Base-by-base conservation (phyloP, 2,888 invertebrate species). In the Euspilapteryx auroguttella region DNA sequence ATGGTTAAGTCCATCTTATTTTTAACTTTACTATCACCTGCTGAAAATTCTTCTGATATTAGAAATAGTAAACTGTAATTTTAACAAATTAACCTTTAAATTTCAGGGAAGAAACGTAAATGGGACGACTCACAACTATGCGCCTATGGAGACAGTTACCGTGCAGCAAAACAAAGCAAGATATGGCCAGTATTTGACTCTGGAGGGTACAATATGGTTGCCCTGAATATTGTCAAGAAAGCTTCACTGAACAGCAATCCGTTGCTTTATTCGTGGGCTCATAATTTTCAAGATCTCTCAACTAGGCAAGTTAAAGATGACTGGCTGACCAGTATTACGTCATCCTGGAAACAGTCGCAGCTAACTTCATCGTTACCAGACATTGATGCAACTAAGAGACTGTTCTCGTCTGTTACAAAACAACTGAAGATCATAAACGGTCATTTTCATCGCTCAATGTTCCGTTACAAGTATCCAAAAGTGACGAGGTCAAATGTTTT, bases 101-200 rank as follows among this genome's bases (percentile, higher is more conserved):
- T n/a, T 49, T 2, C 59, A 76, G 77, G 58, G 29, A 66, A 55
- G 36, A 77, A 77, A 42, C 64, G 77, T 11, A 76, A 68, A 37
- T 42, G 44, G 35, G 53, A 56, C 26, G 47, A 44, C 2, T 57
- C 52, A 24, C 64, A 65, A 2, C 31, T 73, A 1, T 58, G 59
- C 28, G 30, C 58, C 0, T 63, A 58, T 56, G 53, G 49, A 1
- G 62, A 65, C 20, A 55, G 49, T 30, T 33, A 52, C 1, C 54
- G 56, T 11, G 66, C 73, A 1, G 49, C 69, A 0, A 73, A 73
- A 40, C 49, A 55, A 12, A 61, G 55, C 41, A 71, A 64, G 42
- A 68, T 73, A 48, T 76, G 77, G 75, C 73, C 75, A 0, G 76
- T 76, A 0, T 76, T 77, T 34, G 77, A 77, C 34, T 76, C 77